Evolutionary conservation across 2,888 invertebrate species (phyloP).

Genomic region (Plagodis dolabraria): DNA sequence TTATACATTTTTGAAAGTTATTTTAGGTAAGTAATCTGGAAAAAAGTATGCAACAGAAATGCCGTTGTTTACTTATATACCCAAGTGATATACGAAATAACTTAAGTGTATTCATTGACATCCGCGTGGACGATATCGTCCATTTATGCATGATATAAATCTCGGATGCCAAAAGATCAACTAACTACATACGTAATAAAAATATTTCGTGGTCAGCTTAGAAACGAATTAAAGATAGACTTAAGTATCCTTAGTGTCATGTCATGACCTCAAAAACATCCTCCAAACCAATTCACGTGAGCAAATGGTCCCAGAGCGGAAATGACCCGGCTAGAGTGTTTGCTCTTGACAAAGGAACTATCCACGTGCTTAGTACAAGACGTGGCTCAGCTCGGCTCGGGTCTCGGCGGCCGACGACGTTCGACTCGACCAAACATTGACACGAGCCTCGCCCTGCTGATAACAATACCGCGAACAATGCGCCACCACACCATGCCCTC

Average conservation of each 20-base stretch:
- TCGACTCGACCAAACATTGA: constrained; percentile 61
- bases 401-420: constrained; percentile 4
- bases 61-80: no score
- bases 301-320: constrained; percentile 32
- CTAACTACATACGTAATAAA: no score
- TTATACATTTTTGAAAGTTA: no score
- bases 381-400: neutral
- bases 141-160: no score
- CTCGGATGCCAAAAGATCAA: no score
- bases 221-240: neutral
- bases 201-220: neutral
- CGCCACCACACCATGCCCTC: constrained; percentile 48
- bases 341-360: constrained; percentile 55
- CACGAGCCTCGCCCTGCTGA: constrained; percentile 72
- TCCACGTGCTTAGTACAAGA: constrained; percentile 52
- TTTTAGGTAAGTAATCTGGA: no score
- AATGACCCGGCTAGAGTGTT: constrained; percentile 51
- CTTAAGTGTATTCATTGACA: no score
- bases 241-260: neutral
- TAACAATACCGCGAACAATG: constrained; percentile 71
- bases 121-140: no score
- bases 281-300: constrained; percentile 4
- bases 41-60: no score
- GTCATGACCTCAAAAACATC: constrained; percentile 8
- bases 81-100: no score